phyloP scores from a whole-genome alignment of 2,113 vertebrate species.

The Stigmatopora argus region DNA sequence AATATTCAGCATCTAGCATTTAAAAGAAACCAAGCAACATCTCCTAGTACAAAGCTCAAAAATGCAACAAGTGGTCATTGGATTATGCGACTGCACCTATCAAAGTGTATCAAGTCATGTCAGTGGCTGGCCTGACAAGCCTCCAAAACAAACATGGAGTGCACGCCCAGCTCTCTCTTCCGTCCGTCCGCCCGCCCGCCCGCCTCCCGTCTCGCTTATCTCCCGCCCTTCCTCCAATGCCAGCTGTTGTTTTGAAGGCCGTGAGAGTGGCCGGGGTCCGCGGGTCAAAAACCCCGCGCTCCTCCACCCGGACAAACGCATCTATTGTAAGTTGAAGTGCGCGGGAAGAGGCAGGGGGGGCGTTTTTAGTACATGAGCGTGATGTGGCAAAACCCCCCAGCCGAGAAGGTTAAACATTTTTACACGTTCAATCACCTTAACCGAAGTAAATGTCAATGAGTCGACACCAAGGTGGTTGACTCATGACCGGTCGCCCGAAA shows the following conservation, averaged over 20 bases:
- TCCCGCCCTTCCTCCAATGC: conserved; percentile 34
- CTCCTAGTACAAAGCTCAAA: neutral
- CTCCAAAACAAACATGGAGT: neutral
- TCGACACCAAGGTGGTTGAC: too few species aligned
- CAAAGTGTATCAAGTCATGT: neutral
- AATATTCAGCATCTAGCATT: neutral
- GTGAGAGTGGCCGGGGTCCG: conserved; percentile 33
- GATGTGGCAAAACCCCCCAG: neutral
- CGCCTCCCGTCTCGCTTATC: conserved; percentile 27
- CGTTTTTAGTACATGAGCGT: neutral
- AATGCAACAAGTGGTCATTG: too few species aligned
- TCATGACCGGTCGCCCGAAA: too few species aligned
- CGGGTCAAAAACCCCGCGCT: conserved; percentile 49
- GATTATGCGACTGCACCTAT: neutral
- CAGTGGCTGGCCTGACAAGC: neutral
- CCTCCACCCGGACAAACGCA: conserved; percentile 28
- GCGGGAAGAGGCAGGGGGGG: neutral
- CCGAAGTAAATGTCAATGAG: too few species aligned
- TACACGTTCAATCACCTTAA: neutral
- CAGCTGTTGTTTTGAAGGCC: conserved; percentile 71
- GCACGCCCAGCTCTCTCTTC: neutral
- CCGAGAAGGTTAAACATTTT: neutral
- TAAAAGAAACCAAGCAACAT: neutral
- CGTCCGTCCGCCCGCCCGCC: conserved; percentile 13
- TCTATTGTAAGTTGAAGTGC: conserved; percentile 38